A percentile compares a stretch with the other conserved stretches of the same genome.
Evolutionary conservation across 2,888 invertebrate species (phyloP).

Genomic region (Ptychoptera contaminata): DNA sequence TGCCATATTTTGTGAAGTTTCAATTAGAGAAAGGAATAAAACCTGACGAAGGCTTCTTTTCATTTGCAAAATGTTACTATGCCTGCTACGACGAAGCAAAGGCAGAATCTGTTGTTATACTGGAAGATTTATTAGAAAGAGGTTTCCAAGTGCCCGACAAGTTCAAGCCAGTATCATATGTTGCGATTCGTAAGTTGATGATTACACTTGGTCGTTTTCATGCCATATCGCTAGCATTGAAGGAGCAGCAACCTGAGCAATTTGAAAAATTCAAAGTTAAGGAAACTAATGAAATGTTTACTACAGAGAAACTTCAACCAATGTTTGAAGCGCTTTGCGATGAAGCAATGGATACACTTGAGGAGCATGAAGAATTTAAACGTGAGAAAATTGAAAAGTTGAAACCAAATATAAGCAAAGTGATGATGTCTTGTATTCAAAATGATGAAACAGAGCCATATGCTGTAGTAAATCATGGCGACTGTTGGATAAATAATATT

Average conservation of each 20-base stretch:
- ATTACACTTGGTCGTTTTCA: conserved; percentile 7
- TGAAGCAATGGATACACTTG: conserved; percentile 3
- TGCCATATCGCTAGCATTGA: conserved; percentile 9
- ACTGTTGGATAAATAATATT: conserved; percentile 9
- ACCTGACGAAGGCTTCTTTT: conserved; percentile 4
- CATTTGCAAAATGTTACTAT: conserved; percentile 8
- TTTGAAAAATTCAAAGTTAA: conserved; percentile 6
- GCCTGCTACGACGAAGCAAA: conserved; percentile 5
- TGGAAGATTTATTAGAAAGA: conserved; percentile 9
- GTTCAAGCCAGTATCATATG: conserved; percentile 3
- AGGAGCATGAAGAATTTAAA: conserved; percentile 5
- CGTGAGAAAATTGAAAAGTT: conserved; percentile 5
- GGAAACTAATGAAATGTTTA: neutral
- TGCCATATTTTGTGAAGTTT: conserved; percentile 8
- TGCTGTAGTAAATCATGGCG: conserved; percentile 8
- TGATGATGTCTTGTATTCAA: neutral
- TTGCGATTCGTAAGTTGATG: conserved; percentile 6
- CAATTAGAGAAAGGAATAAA: conserved; percentile 7
- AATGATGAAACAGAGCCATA: conserved; percentile 7
- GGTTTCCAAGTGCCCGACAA: conserved; percentile 7
- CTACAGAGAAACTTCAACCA: neutral
- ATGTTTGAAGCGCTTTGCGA: neutral
- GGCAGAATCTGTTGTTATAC: conserved; percentile 7
- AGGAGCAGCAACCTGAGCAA: conserved; percentile 3
- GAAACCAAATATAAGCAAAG: neutral